These are phyloP conservation scores for Phylloscopus whistleri DNA, from an alignment of 2,113 vertebrate species.

Conservation along the genomic window DNA sequence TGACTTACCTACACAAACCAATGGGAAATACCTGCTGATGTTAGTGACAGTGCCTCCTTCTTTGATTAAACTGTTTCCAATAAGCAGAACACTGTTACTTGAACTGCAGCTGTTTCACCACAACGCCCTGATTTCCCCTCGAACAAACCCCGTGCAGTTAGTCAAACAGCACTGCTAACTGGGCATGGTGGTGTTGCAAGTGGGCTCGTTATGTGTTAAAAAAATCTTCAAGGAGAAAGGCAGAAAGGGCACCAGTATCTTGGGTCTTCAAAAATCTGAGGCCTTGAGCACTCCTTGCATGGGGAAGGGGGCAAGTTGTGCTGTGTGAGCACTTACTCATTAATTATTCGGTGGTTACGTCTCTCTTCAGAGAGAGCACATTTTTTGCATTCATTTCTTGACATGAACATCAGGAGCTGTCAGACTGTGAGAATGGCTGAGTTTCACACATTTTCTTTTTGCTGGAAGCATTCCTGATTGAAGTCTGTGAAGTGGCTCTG, in stretches of 20 bases:
- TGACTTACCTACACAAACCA: background rate
- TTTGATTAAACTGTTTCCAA: background rate
- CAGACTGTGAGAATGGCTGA: constrained; percentile 18
- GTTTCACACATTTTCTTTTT: constrained; percentile 8
- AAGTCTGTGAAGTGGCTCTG: background rate
- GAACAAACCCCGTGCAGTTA: background rate
- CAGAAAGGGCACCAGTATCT: background rate
- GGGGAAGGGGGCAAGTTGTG: background rate
- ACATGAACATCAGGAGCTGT: background rate
- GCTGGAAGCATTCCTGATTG: background rate
- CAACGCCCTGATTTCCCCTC: background rate
- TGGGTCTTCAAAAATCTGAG: background rate
- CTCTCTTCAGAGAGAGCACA: background rate
- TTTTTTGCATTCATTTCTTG: background rate
- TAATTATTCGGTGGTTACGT: background rate
- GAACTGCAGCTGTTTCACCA: background rate
- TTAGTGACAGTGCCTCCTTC: background rate
- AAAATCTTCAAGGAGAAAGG: background rate
- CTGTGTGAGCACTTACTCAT: background rate
- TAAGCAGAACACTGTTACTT: background rate
- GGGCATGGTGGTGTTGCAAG: background rate
- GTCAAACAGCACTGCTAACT: background rate
- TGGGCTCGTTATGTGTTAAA: background rate
- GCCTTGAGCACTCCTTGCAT: background rate
- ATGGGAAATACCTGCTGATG: background rate